Evolutionary conservation across 1,140 invertebrate genomes (phyloP).

Genomic region (Stenopsyche tienmushanensis): DNA sequence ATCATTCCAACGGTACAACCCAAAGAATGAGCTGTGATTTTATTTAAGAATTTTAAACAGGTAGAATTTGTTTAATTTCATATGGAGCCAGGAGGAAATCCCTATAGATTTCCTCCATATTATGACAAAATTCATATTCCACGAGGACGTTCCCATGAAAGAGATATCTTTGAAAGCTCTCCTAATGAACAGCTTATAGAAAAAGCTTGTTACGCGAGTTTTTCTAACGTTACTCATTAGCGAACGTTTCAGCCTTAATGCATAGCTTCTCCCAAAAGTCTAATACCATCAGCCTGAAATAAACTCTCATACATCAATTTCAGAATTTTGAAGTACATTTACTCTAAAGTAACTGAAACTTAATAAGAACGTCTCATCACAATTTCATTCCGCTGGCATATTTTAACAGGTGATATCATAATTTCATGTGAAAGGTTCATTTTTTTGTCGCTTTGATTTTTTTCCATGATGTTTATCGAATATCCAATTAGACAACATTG

Average conservation of each 20-base stretch:
- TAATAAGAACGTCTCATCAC: not conserved
- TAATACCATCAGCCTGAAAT: not conserved
- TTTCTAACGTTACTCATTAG: constrained; percentile 33
- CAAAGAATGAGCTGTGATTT: no score
- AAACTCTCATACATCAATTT: not conserved
- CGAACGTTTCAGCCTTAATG: constrained; percentile 23
- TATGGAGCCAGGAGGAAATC: no score
- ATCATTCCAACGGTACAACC: no score
- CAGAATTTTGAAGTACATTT: not conserved
- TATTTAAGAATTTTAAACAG: no score
- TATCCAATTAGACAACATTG: no score
- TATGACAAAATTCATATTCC: constrained; percentile 13
- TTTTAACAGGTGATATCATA: not conserved
- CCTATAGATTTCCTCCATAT: not conserved
- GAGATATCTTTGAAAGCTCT: constrained; percentile 24
- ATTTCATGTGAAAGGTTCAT: no score
- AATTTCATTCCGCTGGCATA: not conserved
- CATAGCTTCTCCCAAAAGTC: constrained; percentile 9
- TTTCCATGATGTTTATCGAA: no score
- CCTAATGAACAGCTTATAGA: constrained; percentile 32
- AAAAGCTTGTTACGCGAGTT: constrained; percentile 22
- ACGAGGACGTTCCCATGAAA: constrained; percentile 4
- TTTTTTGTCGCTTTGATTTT: no score
- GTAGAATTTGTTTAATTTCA: no score
- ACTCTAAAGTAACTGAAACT: not conserved